Conservation (phyloP, 2,888 invertebrate genomes). For the Luperina testacea region DNA sequence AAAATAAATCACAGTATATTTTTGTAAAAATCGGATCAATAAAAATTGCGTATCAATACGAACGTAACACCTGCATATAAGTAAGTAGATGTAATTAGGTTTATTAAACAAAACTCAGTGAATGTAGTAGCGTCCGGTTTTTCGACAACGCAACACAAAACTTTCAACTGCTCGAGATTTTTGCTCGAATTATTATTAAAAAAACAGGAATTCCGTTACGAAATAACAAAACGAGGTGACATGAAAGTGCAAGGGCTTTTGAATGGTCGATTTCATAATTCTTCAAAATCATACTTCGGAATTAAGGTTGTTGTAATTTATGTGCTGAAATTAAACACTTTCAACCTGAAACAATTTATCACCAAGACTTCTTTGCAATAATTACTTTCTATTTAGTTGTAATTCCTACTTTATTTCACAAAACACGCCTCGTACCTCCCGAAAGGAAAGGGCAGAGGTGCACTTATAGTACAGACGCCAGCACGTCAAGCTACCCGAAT, state of each 20-base stretch:
- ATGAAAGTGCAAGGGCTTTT: conserved; percentile 73
- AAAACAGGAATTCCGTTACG: conserved; percentile 70
- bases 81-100: conserved; percentile 48
- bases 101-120: conserved; percentile 64
- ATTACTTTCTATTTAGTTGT: background rate
- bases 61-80: conserved; percentile 20
- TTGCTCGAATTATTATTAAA: conserved; percentile 58
- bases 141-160: conserved; percentile 57
- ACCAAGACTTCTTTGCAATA: background rate
- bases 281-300: conserved; percentile 43
- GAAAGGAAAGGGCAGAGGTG: too few species aligned
- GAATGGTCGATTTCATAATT: conserved; percentile 65
- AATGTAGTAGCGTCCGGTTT: conserved; percentile 65
- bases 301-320: conserved; percentile 16
- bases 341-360: background rate
- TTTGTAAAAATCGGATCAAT: conserved; percentile 30
- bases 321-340: background rate
- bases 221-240: conserved; percentile 69
- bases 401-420: background rate
- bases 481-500: too few species aligned
- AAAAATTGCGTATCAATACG: conserved; percentile 11
- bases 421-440: background rate
- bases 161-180: conserved; percentile 69
- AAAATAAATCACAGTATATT: background rate
- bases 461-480: too few species aligned